Evolutionary conservation across 2,888 invertebrate genomes (phyloP), one percentile per base, ranked within the genome.

Genomic region (Philopedon plagiatum): DNA sequence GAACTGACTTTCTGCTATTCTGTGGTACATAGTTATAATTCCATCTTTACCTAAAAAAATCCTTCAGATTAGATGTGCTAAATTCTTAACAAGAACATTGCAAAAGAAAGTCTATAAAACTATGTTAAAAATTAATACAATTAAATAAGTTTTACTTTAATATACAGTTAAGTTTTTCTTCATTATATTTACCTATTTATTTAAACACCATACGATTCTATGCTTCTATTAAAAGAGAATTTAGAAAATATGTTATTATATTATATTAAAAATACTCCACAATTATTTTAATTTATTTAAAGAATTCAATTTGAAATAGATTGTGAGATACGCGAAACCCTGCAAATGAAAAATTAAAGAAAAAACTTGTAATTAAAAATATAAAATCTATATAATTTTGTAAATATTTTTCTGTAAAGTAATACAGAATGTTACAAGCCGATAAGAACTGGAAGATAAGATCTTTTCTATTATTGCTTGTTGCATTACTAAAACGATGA

Each of bases 221-320:
- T 39, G 11, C 39, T 41, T 15, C 0, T 26, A 23, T 41, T 58
- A 26, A 37, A 54, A 29, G 26, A 58, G 41, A 58, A 58, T 41
- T 58, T 58, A 58, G 58, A 58, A 58, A 58, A 37, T 58, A 58
- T 58, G 15, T 58, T 41, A 41, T 41, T 57, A 57, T n/a, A n/a
- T n/a, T n/a, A n/a, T n/a, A 32, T 15, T 26, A 39, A 19, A 46
- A 46, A 41, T n/a, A 41, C 7, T 9, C 21, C 1, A 37, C 19
- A 37, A 57, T 57, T 58, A 58, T 41, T 58, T 58, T 39, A 39
- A 58, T 58, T 58, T 58, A n/a, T n/a, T 39, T 21, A 39, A 57
- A 56, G 44, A 23, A 26, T 21, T 23, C 9, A 49, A 49, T 49
- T 49, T 26, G 23, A 49, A 26, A 49, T 49, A 49, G 49, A 49